Evolutionary conservation across 2,113 vertebrate genomes (phyloP), one percentile per base, ranked within the genome.

Genomic region (Anarhynchus alexandrinus): DNA sequence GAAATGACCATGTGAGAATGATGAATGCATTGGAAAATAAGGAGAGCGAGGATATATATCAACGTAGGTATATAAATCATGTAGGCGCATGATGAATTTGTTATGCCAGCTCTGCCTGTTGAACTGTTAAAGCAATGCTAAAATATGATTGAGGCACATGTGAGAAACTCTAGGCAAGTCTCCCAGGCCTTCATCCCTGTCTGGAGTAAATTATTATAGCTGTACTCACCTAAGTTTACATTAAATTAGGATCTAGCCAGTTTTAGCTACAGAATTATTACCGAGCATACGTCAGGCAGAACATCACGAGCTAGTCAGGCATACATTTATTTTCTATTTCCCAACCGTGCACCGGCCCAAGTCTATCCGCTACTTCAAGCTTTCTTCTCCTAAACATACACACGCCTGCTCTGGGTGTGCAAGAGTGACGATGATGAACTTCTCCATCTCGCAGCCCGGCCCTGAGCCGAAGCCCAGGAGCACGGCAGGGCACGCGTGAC

Each of bases 61-160:
- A 91, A 32, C 86, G 57, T 2, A 26, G 86, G 72, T 7, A 43
- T 29, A 96, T 95, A 95, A 94, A 96, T 96, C 96, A 94, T 0
- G 45, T 16, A 40, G 77, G 25, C 34, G 58, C 79, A 14, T 81
- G 95, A 94, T 95, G 86, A 65, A 96, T 92, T 76, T 92, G 80
- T 84, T 84, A 59, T 67, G 95, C 88, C 94, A 92, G 88, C 90
- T 55, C 26, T 54, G 90, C 82, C 92, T 83, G 67, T 66, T 59
- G 80, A 64, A 36, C 92, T 85, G 82, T n/a, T 96, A 55, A 74
- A 95, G 90, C 82, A 55, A 52, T 59, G 77, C 86, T 86, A 71
- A 94, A 94, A 86, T 78, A 78, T 65, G 92, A 92, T 74, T 7
- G 91, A 95, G 74, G 93, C 72, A 70, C 94, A 65, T 18, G 82